Conservation (phyloP, 2,797 vertebrate genomes). For the Sebastes nivosus region DNA sequence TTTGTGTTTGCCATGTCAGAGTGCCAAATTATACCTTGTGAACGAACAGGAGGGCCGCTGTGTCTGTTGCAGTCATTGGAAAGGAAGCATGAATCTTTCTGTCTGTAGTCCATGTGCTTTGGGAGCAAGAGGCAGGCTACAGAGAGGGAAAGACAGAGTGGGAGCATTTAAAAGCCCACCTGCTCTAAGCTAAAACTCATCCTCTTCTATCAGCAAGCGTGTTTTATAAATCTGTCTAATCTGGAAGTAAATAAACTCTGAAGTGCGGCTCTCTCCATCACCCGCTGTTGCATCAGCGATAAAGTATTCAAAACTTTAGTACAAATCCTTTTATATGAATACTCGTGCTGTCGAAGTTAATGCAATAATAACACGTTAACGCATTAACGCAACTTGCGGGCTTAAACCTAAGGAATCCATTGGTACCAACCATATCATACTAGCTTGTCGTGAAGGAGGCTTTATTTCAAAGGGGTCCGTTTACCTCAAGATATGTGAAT, state of each 20-base stretch:
- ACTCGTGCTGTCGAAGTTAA: no score
- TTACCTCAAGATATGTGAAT: no score
- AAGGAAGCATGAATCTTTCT: slow-evolving; percentile 57
- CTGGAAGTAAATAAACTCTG: slow-evolving; percentile 35
- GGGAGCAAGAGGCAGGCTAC: slow-evolving; percentile 29
- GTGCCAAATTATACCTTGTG: slow-evolving; percentile 63
- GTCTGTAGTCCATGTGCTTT: slow-evolving; percentile 48
- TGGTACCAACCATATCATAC: no score
- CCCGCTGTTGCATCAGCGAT: not conserved
- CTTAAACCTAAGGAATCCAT: no score
- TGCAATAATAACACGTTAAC: no score
- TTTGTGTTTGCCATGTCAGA: slow-evolving; percentile 57
- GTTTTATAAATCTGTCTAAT: slow-evolving; percentile 38
- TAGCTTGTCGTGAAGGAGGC: no score
- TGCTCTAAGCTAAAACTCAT: slow-evolving; percentile 33
- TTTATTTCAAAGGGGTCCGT: no score
- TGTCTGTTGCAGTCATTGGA: slow-evolving; percentile 51
- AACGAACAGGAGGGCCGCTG: slow-evolving; percentile 40
- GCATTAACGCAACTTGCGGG: no score
- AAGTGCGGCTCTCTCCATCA: slow-evolving; percentile 1
- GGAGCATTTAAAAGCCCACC: slow-evolving; percentile 57
- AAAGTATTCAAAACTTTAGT: not conserved
- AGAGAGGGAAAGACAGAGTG: slow-evolving; percentile 43
- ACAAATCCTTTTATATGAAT: not conserved
- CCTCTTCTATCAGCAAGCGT: slow-evolving; percentile 22